Evolutionary conservation across 2,888 invertebrate species (phyloP), one percentile per base, ranked within the genome.

Genomic region (Nomada ferruginata): DNA sequence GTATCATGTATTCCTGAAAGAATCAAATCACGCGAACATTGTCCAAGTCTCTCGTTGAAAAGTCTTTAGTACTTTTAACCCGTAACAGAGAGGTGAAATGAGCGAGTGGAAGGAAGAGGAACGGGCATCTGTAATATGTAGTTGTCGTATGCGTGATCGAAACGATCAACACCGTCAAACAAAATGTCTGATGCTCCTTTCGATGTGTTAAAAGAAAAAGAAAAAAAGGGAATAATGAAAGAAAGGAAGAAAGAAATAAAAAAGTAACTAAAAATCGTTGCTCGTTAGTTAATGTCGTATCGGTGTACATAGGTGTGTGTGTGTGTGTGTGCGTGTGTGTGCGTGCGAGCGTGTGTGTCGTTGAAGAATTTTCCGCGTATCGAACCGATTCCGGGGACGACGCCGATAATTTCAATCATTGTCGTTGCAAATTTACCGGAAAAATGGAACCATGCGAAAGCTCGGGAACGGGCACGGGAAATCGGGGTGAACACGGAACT

Each of bases 201-300:
- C 85, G 79, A 80, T 88, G 83, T 84, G 78, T 76, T 76, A 79
- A 76, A 66, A 50, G 50, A 57, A 61, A 42, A 26, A 57, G 42
- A 29, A 20, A 64, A 68, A 61, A 63, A 47, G 57, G 65, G 57
- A 84, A 59, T 13, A 61, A 59, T 59, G 44, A 66, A 52, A 15
- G 52, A 76, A 74, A 4, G 36, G 44, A 65, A 18, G 73, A 59
- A 71, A 50, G 65, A 68, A 78, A 63, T 20, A 64, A 65, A 75
- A 78, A 70, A 74, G 20, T 79, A 75, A 69, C 36, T 76, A 68
- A 78, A 78, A 84, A 74, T 82, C 85, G 84, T 90, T 87, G 84
- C 87, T 86, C 83, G 87, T 91, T 88, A 90, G 86, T 79, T 84
- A 86, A 85, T 90, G 87, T 89, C 87, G 84, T 90, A 86, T 87